Evolutionary conservation across 2,797 vertebrate species (phyloP).

Genomic region (Gymnothorax javanicus): DNA sequence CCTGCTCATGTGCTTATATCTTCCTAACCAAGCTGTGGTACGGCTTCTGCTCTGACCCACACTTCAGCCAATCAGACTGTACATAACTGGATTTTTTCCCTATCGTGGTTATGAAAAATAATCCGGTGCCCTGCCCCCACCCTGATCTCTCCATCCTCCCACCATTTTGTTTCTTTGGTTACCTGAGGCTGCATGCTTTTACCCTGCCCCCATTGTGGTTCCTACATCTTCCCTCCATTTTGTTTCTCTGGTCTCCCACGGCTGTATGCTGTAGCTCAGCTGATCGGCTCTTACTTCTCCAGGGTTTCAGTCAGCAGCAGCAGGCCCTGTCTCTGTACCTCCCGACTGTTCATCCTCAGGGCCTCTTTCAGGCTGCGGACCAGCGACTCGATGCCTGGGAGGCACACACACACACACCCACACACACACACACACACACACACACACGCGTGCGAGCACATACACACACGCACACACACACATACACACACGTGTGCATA

Average conservation of each 20-base stretch:
- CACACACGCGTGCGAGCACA: not conserved
- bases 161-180: not conserved
- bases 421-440: conserved; percentile 22
- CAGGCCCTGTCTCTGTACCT: conserved; percentile 86
- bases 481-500: too few species aligned
- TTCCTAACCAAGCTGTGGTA: too few species aligned
- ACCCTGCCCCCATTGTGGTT: not conserved
- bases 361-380: conserved; percentile 83
- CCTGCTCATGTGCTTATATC: too few species aligned
- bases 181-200: not conserved
- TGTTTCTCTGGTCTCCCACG: not conserved
- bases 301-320: conserved; percentile 86
- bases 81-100: too few species aligned
- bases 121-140: not conserved
- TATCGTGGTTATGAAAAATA: too few species aligned
- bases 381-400: conserved; percentile 88
- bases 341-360: conserved; percentile 76
- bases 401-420: conserved; percentile 38
- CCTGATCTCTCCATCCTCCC: not conserved
- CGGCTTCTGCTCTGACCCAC: too few species aligned
- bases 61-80: too few species aligned
- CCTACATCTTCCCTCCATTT: not conserved
- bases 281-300: conserved; percentile 73
- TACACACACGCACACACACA: not conserved
- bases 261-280: not conserved